Conservation (phyloP, 1,140 invertebrate species). For the Cyclina sinensis region DNA sequence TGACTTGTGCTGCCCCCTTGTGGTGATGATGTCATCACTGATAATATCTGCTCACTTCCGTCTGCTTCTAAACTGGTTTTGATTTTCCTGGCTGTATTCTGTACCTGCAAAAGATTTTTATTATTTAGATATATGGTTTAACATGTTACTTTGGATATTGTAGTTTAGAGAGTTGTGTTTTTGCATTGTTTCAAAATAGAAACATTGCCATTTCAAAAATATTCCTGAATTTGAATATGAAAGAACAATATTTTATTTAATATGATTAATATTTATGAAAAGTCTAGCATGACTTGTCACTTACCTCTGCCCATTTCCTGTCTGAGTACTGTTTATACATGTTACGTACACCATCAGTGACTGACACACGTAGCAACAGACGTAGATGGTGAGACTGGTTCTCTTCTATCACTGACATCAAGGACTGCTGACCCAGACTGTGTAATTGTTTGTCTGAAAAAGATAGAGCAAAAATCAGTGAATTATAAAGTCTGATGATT, state of each 20-base stretch:
- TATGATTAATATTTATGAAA: too few relatives aligned
- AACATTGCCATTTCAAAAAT: too few relatives aligned
- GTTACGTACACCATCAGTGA: not conserved
- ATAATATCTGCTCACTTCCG: not conserved
- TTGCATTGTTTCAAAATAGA: too few relatives aligned
- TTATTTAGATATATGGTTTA: too few relatives aligned
- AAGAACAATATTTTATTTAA: too few relatives aligned
- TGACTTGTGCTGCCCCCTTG: not conserved
- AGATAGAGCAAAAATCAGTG: not conserved
- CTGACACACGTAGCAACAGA: constrained; percentile 25
- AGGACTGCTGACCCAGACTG: constrained; percentile 3
- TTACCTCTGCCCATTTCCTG: constrained; percentile 50
- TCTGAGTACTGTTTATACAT: constrained; percentile 20
- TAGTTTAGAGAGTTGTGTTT: too few relatives aligned
- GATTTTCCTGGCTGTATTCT: constrained; percentile 20
- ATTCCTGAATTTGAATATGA: too few relatives aligned
- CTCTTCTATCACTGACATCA: constrained; percentile 30
- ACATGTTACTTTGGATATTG: too few relatives aligned
- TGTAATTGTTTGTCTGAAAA: not conserved
- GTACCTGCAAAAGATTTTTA: constrained; percentile 32
- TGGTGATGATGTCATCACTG: constrained; percentile 9
- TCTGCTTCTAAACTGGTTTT: constrained; percentile 37
- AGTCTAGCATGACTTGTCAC: too few relatives aligned
- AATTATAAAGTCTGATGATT: not conserved
- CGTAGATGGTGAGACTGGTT: constrained; percentile 29